A percentile compares a stretch with the other conserved stretches of the same genome.
These are phyloP conservation scores for Orcinus orca DNA, from an alignment of 2,113 vertebrate species.

Conservation along the genomic window DNA sequence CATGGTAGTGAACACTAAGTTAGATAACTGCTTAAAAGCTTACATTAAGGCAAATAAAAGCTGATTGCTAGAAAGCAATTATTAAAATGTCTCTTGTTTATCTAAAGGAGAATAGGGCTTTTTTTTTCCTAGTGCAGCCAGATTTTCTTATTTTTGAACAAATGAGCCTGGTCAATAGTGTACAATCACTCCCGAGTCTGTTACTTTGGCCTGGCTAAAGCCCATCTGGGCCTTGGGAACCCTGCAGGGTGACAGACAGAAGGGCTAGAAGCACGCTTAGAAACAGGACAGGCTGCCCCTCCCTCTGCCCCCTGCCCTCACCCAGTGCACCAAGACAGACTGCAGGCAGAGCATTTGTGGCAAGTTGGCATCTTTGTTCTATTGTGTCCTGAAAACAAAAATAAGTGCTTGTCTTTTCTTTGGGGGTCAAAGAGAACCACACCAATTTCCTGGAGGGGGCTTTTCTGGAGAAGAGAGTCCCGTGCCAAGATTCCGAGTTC, in stretches of 20 bases:
- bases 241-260: conserved; percentile 73
- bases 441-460: conserved; percentile 60
- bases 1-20: conserved; percentile 71
- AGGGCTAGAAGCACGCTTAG: background rate
- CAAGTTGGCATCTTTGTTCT: conserved; percentile 63
- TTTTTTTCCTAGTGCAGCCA: conserved; percentile 24
- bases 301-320: background rate
- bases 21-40: conserved; percentile 81
- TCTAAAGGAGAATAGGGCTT: conserved; percentile 76
- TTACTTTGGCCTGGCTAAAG: conserved; percentile 87
- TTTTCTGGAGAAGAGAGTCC: conserved; percentile 63
- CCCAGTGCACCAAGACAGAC: background rate
- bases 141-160: conserved; percentile 67
- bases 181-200: conserved; percentile 71
- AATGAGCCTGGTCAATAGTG: conserved; percentile 59
- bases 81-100: conserved; percentile 80
- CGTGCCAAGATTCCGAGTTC: background rate
- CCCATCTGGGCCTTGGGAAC: conserved; percentile 68
- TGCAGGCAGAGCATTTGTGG: conserved; percentile 42
- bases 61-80: conserved; percentile 84
- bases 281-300: background rate
- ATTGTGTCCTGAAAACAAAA: conserved; percentile 55
- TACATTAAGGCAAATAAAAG: conserved; percentile 89
- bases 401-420: conserved; percentile 67
- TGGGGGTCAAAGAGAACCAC: conserved; percentile 61